Conservation (phyloP, 2,113 vertebrate species). For the Gorilla gorilla region DNA sequence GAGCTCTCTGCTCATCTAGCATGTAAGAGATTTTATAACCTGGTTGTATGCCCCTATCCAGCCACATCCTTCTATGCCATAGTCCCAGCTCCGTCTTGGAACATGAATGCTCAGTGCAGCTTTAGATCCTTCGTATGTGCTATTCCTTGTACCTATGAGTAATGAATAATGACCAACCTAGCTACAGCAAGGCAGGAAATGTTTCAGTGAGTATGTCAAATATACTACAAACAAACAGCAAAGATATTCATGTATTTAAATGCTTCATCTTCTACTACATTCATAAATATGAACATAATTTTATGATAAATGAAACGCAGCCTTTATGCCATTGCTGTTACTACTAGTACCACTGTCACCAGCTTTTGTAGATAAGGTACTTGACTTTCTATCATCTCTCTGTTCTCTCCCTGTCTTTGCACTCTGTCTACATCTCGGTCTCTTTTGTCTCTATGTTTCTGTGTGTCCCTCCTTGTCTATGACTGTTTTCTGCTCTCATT, state of each 20-base stretch:
- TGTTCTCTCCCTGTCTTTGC: no score
- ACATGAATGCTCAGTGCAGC: rapidly evolving
- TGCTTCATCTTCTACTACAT: background rate
- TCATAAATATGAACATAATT: background rate
- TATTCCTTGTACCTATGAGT: background rate
- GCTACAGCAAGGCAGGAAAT: background rate
- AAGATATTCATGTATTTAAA: background rate
- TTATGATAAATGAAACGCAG: background rate
- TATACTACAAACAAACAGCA: background rate
- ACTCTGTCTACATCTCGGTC: no score
- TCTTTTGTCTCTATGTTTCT: no score
- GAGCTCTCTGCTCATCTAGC: background rate
- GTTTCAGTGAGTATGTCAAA: background rate
- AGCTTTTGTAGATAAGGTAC: background rate
- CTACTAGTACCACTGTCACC: background rate
- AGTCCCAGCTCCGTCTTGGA: background rate
- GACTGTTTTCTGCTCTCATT: no score
- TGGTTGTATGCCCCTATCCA: no score
- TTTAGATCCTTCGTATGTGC: background rate
- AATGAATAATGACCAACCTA: background rate
- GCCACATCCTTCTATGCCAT: background rate
- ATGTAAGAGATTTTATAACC: no score
- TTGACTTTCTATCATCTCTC: no score
- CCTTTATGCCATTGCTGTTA: background rate
- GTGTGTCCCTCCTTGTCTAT: no score